Percentiles rank a stretch among this genome's conserved stretches.
These are phyloP conservation scores for Camelus bactrianus DNA, from an alignment of 2,113 vertebrate genomes.

Conservation along the genomic window DNA sequence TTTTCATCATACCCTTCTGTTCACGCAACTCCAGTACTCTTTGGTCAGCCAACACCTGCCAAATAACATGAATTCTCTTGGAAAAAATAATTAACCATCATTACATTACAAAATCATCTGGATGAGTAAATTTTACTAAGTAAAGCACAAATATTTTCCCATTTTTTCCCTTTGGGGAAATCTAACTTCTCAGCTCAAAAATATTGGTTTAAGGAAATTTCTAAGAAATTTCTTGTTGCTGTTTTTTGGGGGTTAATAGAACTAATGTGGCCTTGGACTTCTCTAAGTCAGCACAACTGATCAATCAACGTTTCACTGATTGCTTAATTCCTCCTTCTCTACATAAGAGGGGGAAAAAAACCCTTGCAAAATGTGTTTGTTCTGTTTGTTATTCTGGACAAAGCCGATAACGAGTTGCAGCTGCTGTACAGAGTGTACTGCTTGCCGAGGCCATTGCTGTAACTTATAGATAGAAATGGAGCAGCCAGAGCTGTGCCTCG, in stretches of 20 bases:
- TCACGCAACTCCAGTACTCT: background rate
- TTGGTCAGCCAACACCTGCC: background rate
- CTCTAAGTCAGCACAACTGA: conserved; percentile 73
- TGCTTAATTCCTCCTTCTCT: conserved; percentile 75
- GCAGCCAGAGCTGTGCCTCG: conserved; percentile 57
- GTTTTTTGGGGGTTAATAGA: conserved; percentile 68
- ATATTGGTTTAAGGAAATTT: conserved; percentile 15
- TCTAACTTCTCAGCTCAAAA: conserved; percentile 34
- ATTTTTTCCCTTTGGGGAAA: background rate
- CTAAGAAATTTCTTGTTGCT: conserved; percentile 1
- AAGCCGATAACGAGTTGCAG: conserved; percentile 81
- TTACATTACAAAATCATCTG: background rate
- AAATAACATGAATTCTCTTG: conserved; percentile 21
- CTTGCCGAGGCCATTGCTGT: conserved; percentile 71
- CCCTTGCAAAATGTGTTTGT: conserved; percentile 84
- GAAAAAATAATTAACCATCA: conserved; percentile 21
- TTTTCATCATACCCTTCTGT: background rate
- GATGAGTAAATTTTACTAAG: background rate
- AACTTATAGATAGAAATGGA: conserved; percentile 77
- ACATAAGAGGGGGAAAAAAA: conserved; percentile 62
- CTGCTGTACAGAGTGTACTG: conserved; percentile 73
- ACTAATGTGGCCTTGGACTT: conserved; percentile 82
- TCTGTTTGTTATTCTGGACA: conserved; percentile 79
- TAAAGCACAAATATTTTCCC: conserved; percentile 18
- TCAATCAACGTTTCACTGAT: conserved; percentile 81